Conservation (phyloP, 2,113 vertebrate genomes). For the Tyrannus savana region DNA sequence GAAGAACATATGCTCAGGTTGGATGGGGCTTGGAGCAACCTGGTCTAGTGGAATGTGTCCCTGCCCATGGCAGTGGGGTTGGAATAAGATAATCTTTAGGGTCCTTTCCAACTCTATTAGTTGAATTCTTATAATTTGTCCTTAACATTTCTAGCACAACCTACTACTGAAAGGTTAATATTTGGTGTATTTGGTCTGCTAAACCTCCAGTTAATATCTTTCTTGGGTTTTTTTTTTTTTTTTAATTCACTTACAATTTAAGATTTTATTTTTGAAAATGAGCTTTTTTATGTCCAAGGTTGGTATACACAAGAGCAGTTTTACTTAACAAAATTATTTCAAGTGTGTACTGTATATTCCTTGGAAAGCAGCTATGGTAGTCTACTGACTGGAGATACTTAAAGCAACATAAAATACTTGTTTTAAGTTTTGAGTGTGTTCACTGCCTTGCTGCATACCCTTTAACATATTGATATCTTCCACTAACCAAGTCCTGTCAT, state of each 20-base stretch:
- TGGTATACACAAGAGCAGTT: not conserved
- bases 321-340: not conserved
- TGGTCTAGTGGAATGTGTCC: too few species aligned
- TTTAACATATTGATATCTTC: not conserved
- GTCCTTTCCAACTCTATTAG: not conserved
- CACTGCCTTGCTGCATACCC: not conserved
- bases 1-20: not conserved
- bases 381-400: not conserved
- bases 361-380: not conserved
- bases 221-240: not conserved
- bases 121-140: not conserved
- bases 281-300: not conserved
- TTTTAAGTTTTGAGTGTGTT: not conserved
- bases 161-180: not conserved
- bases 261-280: not conserved
- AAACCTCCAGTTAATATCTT: not conserved
- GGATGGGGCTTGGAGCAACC: not conserved
- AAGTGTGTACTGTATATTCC: not conserved
- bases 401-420: not conserved
- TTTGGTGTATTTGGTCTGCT: not conserved
- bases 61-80: not conserved
- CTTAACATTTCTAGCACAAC: not conserved
- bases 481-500: not conserved
- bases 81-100: not conserved
- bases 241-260: not conserved